These are phyloP conservation scores for Eupeodes latifasciatus DNA, from an alignment of 2,888 invertebrate genomes.

Conservation along the genomic window DNA sequence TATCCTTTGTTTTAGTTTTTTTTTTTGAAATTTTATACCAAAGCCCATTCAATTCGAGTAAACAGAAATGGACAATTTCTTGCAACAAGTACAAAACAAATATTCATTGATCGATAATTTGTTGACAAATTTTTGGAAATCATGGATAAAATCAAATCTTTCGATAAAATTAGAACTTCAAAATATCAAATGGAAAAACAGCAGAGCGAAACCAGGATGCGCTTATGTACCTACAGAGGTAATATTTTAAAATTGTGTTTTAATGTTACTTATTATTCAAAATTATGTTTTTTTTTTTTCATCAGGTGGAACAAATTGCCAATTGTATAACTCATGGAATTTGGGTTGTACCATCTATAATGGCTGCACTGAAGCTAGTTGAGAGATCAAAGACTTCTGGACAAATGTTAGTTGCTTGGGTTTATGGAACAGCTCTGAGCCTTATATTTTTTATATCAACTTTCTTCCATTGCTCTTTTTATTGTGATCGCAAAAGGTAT, in stretches of 20 bases:
- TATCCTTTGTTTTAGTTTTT: background rate
- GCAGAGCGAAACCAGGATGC: constrained; percentile 88
- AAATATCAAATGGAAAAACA: constrained; percentile 91
- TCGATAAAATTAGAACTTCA: constrained; percentile 80
- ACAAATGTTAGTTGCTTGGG: constrained; percentile 91
- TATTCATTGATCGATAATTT: constrained; percentile 82
- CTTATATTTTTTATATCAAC: constrained; percentile 95
- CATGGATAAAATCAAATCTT: constrained; percentile 81
- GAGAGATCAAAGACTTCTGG: constrained; percentile 89
- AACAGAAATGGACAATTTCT: constrained; percentile 78
- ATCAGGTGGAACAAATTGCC: constrained; percentile 93
- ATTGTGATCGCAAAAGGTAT: constrained; percentile 86
- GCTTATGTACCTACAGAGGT: constrained; percentile 93
- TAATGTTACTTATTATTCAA: too few relatives aligned
- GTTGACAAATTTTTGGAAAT: constrained; percentile 81
- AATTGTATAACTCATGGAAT: constrained; percentile 96
- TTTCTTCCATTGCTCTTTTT: constrained; percentile 95
- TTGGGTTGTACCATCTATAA: constrained; percentile 93
- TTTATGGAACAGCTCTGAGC: constrained; percentile 94
- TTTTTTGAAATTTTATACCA: constrained; percentile 6
- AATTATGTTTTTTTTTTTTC: background rate
- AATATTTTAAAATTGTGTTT: constrained; percentile 14
- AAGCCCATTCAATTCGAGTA: constrained; percentile 16
- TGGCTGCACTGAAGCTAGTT: constrained; percentile 90
- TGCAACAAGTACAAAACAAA: constrained; percentile 82